These are phyloP conservation scores for Lycophotia porphyrea DNA, from an alignment of 2,888 invertebrate genomes.

Conservation along the genomic window DNA sequence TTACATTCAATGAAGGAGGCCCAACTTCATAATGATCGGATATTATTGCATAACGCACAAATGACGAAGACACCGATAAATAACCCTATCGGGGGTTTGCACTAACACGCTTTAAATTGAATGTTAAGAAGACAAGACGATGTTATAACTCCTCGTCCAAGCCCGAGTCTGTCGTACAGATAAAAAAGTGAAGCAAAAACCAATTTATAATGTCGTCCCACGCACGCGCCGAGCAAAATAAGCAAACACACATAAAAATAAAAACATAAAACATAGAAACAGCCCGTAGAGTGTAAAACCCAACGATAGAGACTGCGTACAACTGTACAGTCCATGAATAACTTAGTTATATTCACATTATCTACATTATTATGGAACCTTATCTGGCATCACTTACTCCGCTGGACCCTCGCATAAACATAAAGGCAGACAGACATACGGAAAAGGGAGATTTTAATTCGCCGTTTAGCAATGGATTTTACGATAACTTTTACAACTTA, in stretches of 20 bases:
- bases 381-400: slow-evolving; percentile 85
- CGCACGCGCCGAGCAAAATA: slow-evolving; percentile 85
- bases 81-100: slow-evolving; percentile 70
- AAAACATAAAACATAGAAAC: slow-evolving; percentile 82
- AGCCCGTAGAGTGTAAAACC: slow-evolving; percentile 88
- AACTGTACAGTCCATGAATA: slow-evolving; percentile 85
- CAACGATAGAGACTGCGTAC: slow-evolving; percentile 88
- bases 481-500: slow-evolving; percentile 66
- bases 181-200: slow-evolving; percentile 85
- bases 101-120: slow-evolving; percentile 77
- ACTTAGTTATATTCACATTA: slow-evolving; percentile 90
- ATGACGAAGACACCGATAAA: slow-evolving; percentile 69
- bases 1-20: slow-evolving; percentile 76
- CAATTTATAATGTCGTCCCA: slow-evolving; percentile 88
- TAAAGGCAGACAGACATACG: slow-evolving; percentile 75
- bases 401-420: slow-evolving; percentile 83
- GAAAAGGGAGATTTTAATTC: slow-evolving; percentile 77
- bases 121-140: slow-evolving; percentile 78
- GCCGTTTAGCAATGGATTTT: slow-evolving; percentile 78
- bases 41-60: slow-evolving; percentile 63
- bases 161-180: slow-evolving; percentile 83
- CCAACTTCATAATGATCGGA: slow-evolving; percentile 72
- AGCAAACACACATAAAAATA: slow-evolving; percentile 85
- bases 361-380: slow-evolving; percentile 89
- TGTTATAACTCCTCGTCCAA: slow-evolving; percentile 83